phyloP scores from a whole-genome alignment of 2,797 vertebrate species.

The Eidolon dupreanum region DNA sequence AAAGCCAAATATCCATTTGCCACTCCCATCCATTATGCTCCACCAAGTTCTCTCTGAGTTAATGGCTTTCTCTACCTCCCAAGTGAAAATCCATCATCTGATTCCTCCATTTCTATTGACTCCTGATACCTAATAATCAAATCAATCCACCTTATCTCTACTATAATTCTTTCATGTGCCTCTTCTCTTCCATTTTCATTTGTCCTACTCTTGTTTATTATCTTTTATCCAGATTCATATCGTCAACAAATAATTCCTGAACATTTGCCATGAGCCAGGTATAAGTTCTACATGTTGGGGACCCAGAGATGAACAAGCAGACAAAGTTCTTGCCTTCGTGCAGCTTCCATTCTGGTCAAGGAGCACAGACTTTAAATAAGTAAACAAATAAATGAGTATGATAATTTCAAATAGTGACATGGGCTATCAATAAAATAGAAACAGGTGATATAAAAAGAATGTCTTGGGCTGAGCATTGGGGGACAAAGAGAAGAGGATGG shows the following conservation, averaged over 20 bases:
- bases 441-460: background rate
- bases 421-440: conserved; percentile 14
- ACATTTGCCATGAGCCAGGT: background rate
- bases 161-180: background rate
- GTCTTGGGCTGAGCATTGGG: background rate
- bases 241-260: background rate
- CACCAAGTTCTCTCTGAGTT: background rate
- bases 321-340: background rate
- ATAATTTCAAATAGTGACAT: background rate
- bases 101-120: background rate
- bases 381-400: background rate
- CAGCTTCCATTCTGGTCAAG: background rate
- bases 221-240: background rate
- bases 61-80: background rate
- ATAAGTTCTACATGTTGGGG: background rate
- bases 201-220: background rate
- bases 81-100: background rate
- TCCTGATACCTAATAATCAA: background rate
- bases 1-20: background rate
- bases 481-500: background rate
- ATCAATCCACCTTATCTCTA: background rate
- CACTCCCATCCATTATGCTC: background rate
- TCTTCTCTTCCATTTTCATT: background rate
- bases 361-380: background rate
- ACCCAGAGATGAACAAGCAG: background rate